Base-by-base conservation (phyloP, 2,888 invertebrate genomes). In the Trachelus stipa region DNA sequence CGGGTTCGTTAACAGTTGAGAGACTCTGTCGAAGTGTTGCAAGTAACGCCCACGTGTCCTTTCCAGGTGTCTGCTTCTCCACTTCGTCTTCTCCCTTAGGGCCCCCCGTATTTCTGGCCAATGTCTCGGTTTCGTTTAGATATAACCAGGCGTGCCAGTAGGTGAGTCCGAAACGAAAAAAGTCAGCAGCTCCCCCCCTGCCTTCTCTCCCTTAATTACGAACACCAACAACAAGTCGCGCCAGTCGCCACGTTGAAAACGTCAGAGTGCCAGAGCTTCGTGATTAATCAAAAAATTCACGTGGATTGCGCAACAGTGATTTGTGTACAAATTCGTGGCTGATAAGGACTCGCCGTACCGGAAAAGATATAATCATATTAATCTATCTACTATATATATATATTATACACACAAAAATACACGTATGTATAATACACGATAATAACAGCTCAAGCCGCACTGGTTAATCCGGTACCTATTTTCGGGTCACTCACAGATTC, bases 21-120 rank as follows among this genome's bases (percentile, higher is more conserved):
- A 80, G 80, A 34, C 79, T 74, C 76, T 77, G 77, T 73, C 69
- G 56, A 77, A 76, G 78, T 76, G 76, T 79, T 76, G 75, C 80
- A 80, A 80, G 75, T 74, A 73, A 82, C 82, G 79, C 80, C 79
- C 74, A 84, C 80, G 76, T 68, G 37, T 75, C 73, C 75, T 69
- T 77, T 69, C 69, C 56, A 76, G 69, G 34, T 33, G 37, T 68
- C 12, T 77, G 23, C 35, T 73, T 69, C 68, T 69, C 68, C 56
- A 37, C n/a, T 71, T 56, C 56, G 56, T 34, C 31, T 11, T 30
- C 71, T 71, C 71, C 71, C 71, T 71, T 34, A 34, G 71, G 71
- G 31, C 71, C 34, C 30, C 69, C n/a, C 69, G 31, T 12, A 34
- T 76, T 77, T 68, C 56, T 40, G 34, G 71, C n/a, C 76, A 74